Base-by-base conservation (phyloP, 2,888 invertebrate species). In the Linhomoeus sp. region DNA sequence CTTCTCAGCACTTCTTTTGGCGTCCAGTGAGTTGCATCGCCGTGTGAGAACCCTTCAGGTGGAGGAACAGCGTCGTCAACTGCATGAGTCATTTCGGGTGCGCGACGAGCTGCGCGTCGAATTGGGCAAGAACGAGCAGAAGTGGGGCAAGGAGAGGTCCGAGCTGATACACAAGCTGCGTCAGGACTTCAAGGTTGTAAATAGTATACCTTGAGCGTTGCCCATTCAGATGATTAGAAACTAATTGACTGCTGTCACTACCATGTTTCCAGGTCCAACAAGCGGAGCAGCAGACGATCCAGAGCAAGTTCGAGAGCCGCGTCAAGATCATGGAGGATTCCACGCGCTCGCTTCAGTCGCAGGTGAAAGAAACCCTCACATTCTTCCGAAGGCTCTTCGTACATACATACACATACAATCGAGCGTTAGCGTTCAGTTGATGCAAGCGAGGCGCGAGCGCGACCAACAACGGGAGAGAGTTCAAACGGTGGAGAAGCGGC, bases 261-360 rank as follows among this genome's bases (percentile, higher is more conserved):
- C n/a, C n/a, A n/a, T n/a, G n/a, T n/a, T n/a, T n/a, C n/a, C 40
- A 41, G 53, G 51, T 52, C 53, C 49, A 50, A 55, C 47, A 53
- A 51, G 2, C 57, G 59, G 63, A 63, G 46, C 55, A 58, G 41
- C 61, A 63, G 43, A 58, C 63, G 1, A 52, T 62, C 43, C 63
- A 63, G 43, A 57, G 61, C 43, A 62, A 62, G 50, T 63, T 61
- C 52, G 56, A 59, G 14, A 57, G 56, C 35, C 43, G 62, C 29
- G 60, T 63, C 56, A 54, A 59, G 47, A 60, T 63, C 38, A 63
- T 64, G 59, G 63, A 63, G 45, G 62, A 60, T 36, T 63, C 60
- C 17, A 63, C 58, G 51, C 62, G 62, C 48, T 52, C 56, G 2
- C 46, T 63, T 12, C 63, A 63, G 43, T 53, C 57, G 1, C 62